Evolutionary conservation across 2,888 invertebrate species (phyloP), one percentile per base, ranked within the genome.

Genomic region (Dryococelus australis): DNA sequence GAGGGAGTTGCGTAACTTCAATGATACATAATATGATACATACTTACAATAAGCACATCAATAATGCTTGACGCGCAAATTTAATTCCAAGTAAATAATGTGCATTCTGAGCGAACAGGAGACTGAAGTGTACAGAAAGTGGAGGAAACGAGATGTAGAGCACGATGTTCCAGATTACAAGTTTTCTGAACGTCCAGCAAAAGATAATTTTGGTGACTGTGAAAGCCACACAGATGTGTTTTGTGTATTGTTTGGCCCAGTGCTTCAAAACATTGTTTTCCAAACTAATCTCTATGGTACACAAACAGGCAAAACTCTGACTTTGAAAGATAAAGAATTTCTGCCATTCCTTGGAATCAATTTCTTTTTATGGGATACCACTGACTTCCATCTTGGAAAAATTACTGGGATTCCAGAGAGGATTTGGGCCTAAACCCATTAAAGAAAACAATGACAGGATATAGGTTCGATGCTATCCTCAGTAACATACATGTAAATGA

Each of bases 291-390:
- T 65, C 20, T 65, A 65, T 65, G 65, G 79, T 8, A 79, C 80
- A 24, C 87, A 87, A 26, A 85, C 78, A 85, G 27, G 35, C n/a
- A 53, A 79, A 43, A 12, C n/a, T n/a, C 35, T 87, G 43, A 87
- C 13, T 35, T 20, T 87, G 20, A 87, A 28, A 10, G 47, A 27
- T 78, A 9, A 85, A 20, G 51, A 87, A 43, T 80, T 85, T 0
- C 43, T 47, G 16, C 24, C 43, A 16, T 87, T 87, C 85, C 43
- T 88, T n/a, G 87, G 65, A 20, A 87, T 87, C 20, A 85, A 87
- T 85, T 88, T 88, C 20, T n/a, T n/a, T 81, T 88, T 26, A 86
- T 88, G 88, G 86, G 87, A 0, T 88, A 88, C 43, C 85, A 88
- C 78, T 28, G 80, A 79, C 16, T 86, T 27, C 87, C 87, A 8